Conservation (phyloP, 1,140 invertebrate genomes). For the Geopemphigus sp. region DNA sequence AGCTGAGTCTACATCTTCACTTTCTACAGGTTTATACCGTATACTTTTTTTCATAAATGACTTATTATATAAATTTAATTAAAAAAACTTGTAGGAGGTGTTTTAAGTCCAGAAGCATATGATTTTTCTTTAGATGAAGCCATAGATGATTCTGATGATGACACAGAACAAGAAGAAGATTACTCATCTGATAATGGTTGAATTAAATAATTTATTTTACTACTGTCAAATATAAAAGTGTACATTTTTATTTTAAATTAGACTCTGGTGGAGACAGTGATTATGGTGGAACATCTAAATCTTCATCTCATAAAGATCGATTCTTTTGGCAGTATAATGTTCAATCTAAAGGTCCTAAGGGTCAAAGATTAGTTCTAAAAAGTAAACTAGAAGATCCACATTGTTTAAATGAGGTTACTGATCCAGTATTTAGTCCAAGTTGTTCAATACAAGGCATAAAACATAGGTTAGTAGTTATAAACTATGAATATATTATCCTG, state of each 20-base stretch:
- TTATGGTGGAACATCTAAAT: constrained; percentile 54
- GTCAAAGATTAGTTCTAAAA: constrained; percentile 77
- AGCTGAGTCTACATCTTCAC: constrained; percentile 80
- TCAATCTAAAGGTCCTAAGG: constrained; percentile 96
- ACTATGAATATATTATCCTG: not conserved
- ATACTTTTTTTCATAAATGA: not conserved
- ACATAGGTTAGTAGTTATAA: constrained; percentile 64
- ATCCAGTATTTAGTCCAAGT: constrained; percentile 88
- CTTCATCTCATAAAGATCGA: constrained; percentile 71
- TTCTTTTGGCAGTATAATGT: constrained; percentile 99
- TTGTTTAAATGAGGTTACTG: constrained; percentile 80
- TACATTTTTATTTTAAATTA: constrained; percentile 53
- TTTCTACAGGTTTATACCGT: constrained; percentile 64
- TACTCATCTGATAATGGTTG: constrained; percentile 75
- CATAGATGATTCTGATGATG: constrained; percentile 73
- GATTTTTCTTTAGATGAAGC: constrained; percentile 81
- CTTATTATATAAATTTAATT: not conserved
- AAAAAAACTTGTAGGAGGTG: constrained; percentile 60
- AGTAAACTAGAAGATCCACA: constrained; percentile 89
- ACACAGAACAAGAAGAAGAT: constrained; percentile 84
- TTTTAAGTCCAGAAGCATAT: constrained; percentile 76
- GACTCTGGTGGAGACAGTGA: constrained; percentile 62
- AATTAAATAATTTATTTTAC: not conserved
- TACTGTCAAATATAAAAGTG: not conserved
- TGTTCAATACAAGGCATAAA: constrained; percentile 88